These are phyloP conservation scores for Halocynthia aurantium DNA, from an alignment of 23 tunicate genomes.

Conservation along the genomic window DNA sequence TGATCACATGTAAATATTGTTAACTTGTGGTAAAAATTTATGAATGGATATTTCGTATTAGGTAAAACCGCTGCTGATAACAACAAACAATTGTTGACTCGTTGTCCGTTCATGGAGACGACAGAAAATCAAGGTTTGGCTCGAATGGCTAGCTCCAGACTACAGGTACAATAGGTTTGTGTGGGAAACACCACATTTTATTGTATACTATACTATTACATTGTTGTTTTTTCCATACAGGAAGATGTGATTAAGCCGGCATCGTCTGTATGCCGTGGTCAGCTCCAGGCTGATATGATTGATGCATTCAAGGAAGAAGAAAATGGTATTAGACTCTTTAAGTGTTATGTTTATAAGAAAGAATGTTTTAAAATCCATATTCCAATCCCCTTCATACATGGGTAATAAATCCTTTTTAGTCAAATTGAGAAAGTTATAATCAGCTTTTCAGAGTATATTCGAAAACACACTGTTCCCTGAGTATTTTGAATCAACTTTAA, in stretches of 20 bases:
- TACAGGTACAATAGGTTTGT: slow-evolving; percentile 3
- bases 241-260: slow-evolving; percentile 11
- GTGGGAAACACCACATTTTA: neutral
- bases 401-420: no score
- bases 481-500: no score
- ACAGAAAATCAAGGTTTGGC: slow-evolving; percentile 22
- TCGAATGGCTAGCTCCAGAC: slow-evolving; percentile 4
- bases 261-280: slow-evolving; percentile 16
- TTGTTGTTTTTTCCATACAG: neutral
- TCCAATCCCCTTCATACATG: no score
- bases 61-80: neutral
- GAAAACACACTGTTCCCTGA: no score
- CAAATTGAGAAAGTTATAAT: no score
- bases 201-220: neutral
- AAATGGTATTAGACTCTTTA: no score
- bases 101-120: slow-evolving; percentile 18
- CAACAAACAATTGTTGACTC: slow-evolving; percentile 10
- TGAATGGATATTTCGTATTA: no score
- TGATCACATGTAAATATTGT: no score
- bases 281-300: slow-evolving; percentile 7
- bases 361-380: no score
- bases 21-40: no score
- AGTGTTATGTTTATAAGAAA: no score
- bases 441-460: no score
- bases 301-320: slow-evolving; percentile 19